These are phyloP conservation scores for Salarias fasciatus DNA, from an alignment of 2,797 vertebrate species.

Conservation along the genomic window DNA sequence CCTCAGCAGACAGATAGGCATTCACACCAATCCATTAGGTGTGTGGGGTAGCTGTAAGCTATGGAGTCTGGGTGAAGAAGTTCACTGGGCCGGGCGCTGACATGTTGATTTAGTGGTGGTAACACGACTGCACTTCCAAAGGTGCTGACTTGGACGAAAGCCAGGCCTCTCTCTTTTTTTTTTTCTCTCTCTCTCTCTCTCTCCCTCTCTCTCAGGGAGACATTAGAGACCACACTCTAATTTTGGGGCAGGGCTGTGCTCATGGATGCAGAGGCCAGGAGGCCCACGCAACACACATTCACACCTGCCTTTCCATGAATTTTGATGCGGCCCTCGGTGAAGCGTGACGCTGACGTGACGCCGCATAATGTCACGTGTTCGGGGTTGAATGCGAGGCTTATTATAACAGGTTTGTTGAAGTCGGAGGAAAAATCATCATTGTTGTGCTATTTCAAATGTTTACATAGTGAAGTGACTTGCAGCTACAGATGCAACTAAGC, in stretches of 20 bases:
- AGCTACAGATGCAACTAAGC: constrained; percentile 1
- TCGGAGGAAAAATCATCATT: too few species aligned
- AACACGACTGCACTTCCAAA: constrained; percentile 85
- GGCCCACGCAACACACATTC: constrained; percentile 76
- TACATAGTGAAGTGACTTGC: constrained; percentile 2
- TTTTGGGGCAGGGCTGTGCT: constrained; percentile 72
- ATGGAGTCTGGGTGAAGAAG: constrained; percentile 78
- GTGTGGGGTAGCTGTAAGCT: constrained; percentile 74
- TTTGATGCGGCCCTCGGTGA: constrained; percentile 44
- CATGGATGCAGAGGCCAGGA: constrained; percentile 60
- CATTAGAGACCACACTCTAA: constrained; percentile 77
- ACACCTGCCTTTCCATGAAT: constrained; percentile 72
- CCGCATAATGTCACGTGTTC: too few species aligned
- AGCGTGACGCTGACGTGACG: too few species aligned
- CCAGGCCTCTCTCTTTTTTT: constrained; percentile 73
- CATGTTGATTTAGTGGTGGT: constrained; percentile 86
- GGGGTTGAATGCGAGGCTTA: too few species aligned
- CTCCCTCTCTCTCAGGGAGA: constrained; percentile 68
- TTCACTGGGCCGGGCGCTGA: constrained; percentile 81
- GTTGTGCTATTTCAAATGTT: neutral
- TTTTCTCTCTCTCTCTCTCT: too few species aligned
- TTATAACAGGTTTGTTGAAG: too few species aligned
- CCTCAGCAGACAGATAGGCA: constrained; percentile 65
- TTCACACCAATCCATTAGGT: constrained; percentile 79
- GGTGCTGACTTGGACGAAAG: constrained; percentile 86